Evolutionary conservation across 2,797 vertebrate genomes (phyloP).

Genomic region (Phoeniculus purpureus): DNA sequence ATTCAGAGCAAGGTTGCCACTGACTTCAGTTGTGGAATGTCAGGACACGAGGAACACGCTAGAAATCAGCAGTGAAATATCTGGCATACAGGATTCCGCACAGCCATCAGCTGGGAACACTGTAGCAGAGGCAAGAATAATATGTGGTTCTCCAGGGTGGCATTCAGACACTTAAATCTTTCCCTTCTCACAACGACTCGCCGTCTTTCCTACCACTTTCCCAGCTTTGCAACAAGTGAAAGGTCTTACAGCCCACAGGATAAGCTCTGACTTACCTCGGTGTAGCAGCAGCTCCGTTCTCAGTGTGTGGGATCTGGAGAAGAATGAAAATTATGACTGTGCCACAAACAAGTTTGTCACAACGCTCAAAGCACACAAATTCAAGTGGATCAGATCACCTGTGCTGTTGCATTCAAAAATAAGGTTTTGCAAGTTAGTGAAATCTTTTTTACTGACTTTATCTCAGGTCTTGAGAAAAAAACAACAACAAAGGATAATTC

Average conservation of each 20-base stretch:
- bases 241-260: background rate
- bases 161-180: background rate
- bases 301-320: background rate
- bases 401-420: background rate
- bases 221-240: background rate
- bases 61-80: background rate
- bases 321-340: background rate
- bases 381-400: background rate
- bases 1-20: background rate
- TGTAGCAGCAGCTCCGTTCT: background rate
- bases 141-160: background rate
- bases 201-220: background rate
- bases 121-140: background rate
- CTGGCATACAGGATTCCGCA: background rate
- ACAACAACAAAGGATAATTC: background rate
- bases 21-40: background rate
- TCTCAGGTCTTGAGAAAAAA: background rate
- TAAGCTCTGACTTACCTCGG: background rate
- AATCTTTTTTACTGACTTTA: background rate
- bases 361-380: background rate
- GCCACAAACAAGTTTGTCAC: background rate
- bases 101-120: background rate
- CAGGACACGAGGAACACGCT: background rate
- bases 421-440: background rate
- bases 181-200: background rate